These are phyloP conservation scores for Pimpla rufipes DNA, from an alignment of 2,888 invertebrate genomes.

Conservation along the genomic window DNA sequence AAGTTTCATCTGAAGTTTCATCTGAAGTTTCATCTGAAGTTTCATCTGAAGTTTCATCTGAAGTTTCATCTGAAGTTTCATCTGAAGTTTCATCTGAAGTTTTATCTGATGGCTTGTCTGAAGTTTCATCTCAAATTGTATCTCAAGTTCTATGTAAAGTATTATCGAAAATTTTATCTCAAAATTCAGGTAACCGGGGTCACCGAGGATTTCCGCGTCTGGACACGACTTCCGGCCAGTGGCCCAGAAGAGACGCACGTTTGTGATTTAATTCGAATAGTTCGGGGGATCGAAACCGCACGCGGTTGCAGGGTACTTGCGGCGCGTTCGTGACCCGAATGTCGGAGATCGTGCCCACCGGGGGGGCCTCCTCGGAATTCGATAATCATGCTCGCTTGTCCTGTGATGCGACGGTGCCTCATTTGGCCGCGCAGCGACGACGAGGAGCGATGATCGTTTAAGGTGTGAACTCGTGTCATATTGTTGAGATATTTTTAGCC, in stretches of 20 bases:
- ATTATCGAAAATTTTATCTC: no score
- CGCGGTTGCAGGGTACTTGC: constrained; percentile 6
- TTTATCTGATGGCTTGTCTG: no score
- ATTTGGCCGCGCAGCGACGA: background rate
- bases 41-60: no score
- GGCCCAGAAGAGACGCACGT: constrained; percentile 41
- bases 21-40: no score
- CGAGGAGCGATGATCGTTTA: background rate
- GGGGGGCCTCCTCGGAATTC: constrained; percentile 56
- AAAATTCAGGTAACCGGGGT: no score
- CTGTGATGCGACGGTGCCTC: constrained; percentile 20
- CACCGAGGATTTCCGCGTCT: constrained; percentile 27
- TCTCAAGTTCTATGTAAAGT: no score
- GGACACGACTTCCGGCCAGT: constrained; percentile 55
- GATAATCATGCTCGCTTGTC: constrained; percentile 43
- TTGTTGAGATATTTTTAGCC: no score
- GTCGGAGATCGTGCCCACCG: constrained; percentile 45
- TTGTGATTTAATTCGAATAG: constrained; percentile 59
- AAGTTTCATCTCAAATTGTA: no score
- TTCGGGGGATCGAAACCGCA: constrained; percentile 38
- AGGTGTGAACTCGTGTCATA: no score
- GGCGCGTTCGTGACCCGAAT: constrained; percentile 61
- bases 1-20: no score
- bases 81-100: no score
- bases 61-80: no score